Percentiles rank a stretch among this genome's conserved stretches.
These are phyloP conservation scores for Emys orbicularis DNA, from an alignment of 2,797 vertebrate species.

Conservation along the genomic window DNA sequence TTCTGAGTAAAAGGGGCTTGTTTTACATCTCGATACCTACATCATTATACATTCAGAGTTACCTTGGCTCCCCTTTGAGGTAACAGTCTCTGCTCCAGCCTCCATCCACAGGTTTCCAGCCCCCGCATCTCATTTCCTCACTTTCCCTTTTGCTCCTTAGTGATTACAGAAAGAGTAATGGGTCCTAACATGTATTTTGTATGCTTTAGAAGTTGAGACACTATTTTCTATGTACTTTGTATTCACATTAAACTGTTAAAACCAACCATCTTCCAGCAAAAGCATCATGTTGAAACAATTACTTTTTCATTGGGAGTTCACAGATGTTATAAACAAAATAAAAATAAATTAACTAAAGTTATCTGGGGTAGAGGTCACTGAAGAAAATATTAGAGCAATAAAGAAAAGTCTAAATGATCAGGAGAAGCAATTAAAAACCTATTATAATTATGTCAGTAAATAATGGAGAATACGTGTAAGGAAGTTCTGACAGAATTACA, in stretches of 20 bases:
- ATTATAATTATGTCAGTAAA: neutral
- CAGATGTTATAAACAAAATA: neutral
- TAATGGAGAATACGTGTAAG: neutral
- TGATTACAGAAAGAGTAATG: neutral
- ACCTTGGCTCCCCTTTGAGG: too few relatives aligned
- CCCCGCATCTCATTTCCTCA: neutral
- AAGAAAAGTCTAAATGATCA: neutral
- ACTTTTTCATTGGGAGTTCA: neutral
- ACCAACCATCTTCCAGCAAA: neutral
- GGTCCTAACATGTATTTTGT: neutral
- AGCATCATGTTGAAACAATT: neutral
- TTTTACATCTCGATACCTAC: too few relatives aligned
- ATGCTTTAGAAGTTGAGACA: neutral
- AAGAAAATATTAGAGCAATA: neutral
- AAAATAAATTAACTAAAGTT: neutral
- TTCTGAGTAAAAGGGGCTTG: too few relatives aligned
- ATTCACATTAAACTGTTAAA: neutral
- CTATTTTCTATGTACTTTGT: neutral
- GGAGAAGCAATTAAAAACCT: neutral
- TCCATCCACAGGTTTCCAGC: neutral
- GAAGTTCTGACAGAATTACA: fast-evolving
- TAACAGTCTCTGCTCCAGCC: neutral
- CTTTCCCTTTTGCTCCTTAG: neutral
- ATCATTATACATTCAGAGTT: too few relatives aligned
- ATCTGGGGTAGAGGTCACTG: neutral